These are phyloP conservation scores for Lacanobia wlatinum DNA, from an alignment of 2,888 invertebrate genomes.

Conservation along the genomic window DNA sequence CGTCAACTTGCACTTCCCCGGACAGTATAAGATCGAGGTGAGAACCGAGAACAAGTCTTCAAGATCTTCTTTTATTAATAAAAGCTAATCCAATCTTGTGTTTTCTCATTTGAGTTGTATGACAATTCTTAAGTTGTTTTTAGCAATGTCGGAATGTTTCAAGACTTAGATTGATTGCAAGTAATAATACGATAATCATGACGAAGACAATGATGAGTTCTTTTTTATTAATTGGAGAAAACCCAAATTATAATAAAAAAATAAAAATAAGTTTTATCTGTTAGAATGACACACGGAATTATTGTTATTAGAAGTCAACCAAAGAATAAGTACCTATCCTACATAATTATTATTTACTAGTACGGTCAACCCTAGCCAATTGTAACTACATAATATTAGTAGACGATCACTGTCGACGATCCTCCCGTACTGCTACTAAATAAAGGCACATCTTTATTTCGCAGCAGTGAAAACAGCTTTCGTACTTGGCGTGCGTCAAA, in stretches of 20 bases:
- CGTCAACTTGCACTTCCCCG: constrained; percentile 92
- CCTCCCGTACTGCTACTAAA: neutral
- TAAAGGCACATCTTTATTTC: neutral
- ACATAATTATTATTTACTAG: neutral
- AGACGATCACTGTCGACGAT: neutral
- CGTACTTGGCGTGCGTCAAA: neutral
- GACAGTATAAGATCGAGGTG: constrained; percentile 91
- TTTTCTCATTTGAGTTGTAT: constrained; percentile 27
- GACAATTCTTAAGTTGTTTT: neutral
- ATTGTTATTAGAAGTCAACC: neutral
- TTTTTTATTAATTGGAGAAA: neutral
- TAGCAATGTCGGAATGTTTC: neutral
- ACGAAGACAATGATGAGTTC: neutral
- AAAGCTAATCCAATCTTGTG: constrained; percentile 20
- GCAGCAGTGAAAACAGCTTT: neutral
- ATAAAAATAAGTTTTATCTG: neutral
- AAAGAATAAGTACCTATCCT: neutral
- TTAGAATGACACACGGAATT: neutral
- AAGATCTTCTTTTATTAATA: constrained; percentile 15
- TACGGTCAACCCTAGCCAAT: too few relatives aligned
- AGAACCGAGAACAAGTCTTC: constrained; percentile 46
- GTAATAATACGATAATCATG: constrained; percentile 7
- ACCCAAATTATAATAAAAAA: neutral
- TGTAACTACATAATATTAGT: neutral
- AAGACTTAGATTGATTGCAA: neutral